Conservation (phyloP, 53 echinoderm and acorn worm genomes). For the Paracentrotus lividus region DNA sequence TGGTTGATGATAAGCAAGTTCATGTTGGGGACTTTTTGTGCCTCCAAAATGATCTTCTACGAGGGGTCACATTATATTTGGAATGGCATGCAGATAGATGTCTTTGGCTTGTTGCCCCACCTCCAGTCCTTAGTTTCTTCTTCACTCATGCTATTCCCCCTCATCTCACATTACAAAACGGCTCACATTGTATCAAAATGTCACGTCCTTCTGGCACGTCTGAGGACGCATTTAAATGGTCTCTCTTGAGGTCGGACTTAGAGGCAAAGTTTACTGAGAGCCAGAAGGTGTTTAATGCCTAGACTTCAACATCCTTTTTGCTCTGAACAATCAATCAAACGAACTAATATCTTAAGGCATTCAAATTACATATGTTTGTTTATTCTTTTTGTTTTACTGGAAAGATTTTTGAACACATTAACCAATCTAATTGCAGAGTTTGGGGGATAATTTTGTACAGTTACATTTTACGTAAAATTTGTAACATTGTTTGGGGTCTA, state of each 20-base stretch:
- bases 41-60: background rate
- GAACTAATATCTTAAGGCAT: background rate
- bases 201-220: background rate
- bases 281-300: background rate
- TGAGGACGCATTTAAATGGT: background rate
- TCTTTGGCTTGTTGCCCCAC: constrained; percentile 25
- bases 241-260: background rate
- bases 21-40: background rate
- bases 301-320: too few species aligned
- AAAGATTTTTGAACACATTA: background rate
- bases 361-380: background rate
- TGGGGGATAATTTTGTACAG: too few species aligned
- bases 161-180: constrained; percentile 15
- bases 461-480: background rate
- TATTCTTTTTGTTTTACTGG: background rate
- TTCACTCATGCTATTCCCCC: background rate
- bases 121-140: background rate
- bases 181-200: constrained; percentile 10
- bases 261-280: too few species aligned
- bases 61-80: constrained; percentile 29
- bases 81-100: constrained; percentile 42
- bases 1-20: background rate
- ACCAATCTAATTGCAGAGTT: too few species aligned
- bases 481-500: background rate
- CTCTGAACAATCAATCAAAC: too few species aligned